These are phyloP conservation scores for Phataginus tricuspis DNA, from an alignment of 2,797 vertebrate species.

Conservation along the genomic window DNA sequence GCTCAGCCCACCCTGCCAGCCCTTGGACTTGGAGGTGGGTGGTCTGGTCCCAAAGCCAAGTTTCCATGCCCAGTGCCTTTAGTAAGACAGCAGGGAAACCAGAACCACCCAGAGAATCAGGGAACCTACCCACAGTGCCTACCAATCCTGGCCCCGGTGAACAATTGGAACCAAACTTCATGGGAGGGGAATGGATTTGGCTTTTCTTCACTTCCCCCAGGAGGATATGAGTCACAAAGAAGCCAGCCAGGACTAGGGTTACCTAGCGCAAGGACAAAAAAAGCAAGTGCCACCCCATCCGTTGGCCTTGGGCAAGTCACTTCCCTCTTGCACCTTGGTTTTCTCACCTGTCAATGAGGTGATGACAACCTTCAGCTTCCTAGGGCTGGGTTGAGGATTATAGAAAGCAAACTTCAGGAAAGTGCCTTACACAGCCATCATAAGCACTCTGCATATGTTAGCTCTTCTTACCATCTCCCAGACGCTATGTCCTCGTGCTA, in stretches of 20 bases:
- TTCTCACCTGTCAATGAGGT: neutral
- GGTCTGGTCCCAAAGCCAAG: slow-evolving; percentile 52
- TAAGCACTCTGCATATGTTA: too few relatives aligned
- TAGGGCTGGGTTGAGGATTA: neutral
- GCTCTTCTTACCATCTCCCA: neutral
- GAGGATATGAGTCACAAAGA: slow-evolving; percentile 68
- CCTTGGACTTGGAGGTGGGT: neutral
- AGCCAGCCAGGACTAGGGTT: neutral
- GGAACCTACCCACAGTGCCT: neutral
- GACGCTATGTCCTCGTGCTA: neutral
- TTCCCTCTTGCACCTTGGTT: neutral
- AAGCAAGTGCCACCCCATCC: neutral
- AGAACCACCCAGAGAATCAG: neutral
- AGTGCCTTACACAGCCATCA: neutral
- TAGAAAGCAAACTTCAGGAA: neutral
- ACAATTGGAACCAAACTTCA: neutral
- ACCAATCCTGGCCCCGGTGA: neutral
- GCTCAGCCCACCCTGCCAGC: neutral
- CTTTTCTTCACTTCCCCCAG: neutral
- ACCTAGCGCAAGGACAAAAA: neutral
- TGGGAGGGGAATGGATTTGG: neutral
- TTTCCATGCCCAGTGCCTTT: neutral
- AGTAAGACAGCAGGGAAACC: neutral
- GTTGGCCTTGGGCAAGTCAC: slow-evolving; percentile 23
- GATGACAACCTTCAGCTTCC: neutral